phyloP scores from a whole-genome alignment of 92 coral and sea anemone genomes.

The Epizoanthus scotinus region DNA sequence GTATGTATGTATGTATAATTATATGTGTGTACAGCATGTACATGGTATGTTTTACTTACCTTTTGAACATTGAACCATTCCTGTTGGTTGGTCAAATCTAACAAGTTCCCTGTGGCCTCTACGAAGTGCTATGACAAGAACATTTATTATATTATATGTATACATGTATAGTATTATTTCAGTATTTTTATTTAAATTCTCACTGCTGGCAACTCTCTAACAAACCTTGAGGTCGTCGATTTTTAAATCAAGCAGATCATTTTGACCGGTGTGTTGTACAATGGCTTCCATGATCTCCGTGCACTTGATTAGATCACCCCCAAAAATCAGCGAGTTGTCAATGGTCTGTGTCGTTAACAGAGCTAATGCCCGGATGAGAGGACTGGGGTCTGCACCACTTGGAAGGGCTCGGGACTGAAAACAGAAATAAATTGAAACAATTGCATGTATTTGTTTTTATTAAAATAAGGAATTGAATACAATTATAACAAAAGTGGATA shows the following conservation, averaged over 20 bases:
- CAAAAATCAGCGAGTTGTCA: slow-evolving; percentile 95
- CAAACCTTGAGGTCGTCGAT: slow-evolving; percentile 80
- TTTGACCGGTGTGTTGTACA: slow-evolving; percentile 92
- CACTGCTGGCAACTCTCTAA: neutral
- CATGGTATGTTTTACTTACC: slow-evolving; percentile 43
- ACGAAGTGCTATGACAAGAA: slow-evolving; percentile 70
- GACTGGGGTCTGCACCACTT: slow-evolving; percentile 72
- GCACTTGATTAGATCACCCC: slow-evolving; percentile 92
- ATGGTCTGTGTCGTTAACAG: slow-evolving; percentile 92
- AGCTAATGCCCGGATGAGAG: slow-evolving; percentile 87
- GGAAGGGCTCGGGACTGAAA: slow-evolving; percentile 71
- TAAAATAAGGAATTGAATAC: too few relatives aligned
- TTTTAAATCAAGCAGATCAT: slow-evolving; percentile 71
- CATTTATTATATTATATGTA: too few relatives aligned
- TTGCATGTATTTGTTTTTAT: too few relatives aligned
- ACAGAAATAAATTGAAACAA: neutral
- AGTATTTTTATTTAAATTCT: neutral
- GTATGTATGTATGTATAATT: too few relatives aligned
- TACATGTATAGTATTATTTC: neutral
- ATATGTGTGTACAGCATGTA: too few relatives aligned
- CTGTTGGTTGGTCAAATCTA: slow-evolving; percentile 93
- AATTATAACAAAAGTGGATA: too few relatives aligned
- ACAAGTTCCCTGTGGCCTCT: slow-evolving; percentile 82
- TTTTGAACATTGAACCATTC: slow-evolving; percentile 92
- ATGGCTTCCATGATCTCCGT: slow-evolving; percentile 89